Evolutionary conservation across 2,113 vertebrate genomes (phyloP).

Genomic region (Oenanthe oenanthe): DNA sequence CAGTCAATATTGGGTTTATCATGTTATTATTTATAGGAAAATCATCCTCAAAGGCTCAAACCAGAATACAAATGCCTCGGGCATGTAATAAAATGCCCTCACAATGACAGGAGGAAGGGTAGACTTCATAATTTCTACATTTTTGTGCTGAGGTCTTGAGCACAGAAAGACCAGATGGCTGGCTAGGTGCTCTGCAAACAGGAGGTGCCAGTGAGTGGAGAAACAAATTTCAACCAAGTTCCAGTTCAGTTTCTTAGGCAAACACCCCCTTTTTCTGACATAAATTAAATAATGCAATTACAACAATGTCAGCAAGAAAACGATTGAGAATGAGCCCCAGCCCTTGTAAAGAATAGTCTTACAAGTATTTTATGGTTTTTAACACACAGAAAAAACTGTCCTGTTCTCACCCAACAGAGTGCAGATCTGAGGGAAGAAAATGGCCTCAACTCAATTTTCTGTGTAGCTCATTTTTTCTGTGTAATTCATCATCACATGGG

Average conservation of each 20-base stretch:
- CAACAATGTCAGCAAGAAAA: neutral
- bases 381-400: neutral
- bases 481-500: neutral
- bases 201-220: neutral
- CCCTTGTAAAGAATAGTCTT: neutral
- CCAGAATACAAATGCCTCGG: neutral
- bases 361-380: neutral
- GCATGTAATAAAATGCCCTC: neutral
- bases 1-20: neutral
- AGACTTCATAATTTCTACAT: neutral
- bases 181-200: neutral
- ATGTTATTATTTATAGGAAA: neutral
- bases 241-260: neutral
- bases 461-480: neutral
- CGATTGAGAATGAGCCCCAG: fast-evolving
- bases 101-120: neutral
- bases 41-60: neutral
- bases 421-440: neutral
- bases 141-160: neutral
- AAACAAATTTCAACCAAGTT: neutral
- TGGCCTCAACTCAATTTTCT: neutral
- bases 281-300: neutral
- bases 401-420: fast-evolving
- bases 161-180: fast-evolving
- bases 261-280: neutral